These are phyloP conservation scores for Lithophane ornitopus DNA, from an alignment of 2,888 invertebrate species.

Conservation along the genomic window DNA sequence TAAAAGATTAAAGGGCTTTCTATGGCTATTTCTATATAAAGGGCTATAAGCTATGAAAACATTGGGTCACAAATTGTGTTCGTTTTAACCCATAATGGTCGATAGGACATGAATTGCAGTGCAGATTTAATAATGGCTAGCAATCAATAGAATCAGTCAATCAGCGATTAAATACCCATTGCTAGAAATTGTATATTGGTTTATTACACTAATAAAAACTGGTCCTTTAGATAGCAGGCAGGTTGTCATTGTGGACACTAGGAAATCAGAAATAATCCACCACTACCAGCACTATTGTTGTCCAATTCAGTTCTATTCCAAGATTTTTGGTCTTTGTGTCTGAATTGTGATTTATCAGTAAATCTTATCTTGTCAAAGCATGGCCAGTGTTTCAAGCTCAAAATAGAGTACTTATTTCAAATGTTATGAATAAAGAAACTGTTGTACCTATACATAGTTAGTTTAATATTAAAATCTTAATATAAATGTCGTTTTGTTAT, in stretches of 20 bases:
- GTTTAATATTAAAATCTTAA: too few species aligned
- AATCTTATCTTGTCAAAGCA: background rate
- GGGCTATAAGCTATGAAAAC: constrained; percentile 6
- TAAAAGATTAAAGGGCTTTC: background rate
- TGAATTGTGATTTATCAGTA: background rate
- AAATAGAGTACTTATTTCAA: too few species aligned
- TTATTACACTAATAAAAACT: background rate
- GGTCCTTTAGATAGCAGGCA: too few species aligned
- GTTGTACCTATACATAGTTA: background rate
- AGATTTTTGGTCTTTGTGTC: background rate
- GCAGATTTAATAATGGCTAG: background rate
- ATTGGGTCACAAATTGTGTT: background rate
- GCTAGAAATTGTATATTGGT: background rate
- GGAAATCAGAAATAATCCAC: too few species aligned
- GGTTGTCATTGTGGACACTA: background rate
- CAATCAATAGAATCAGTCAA: background rate
- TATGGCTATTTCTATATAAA: too few species aligned
- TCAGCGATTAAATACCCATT: background rate
- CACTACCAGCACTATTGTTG: too few species aligned
- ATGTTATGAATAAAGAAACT: background rate
- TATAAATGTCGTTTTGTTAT: background rate
- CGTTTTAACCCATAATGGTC: background rate
- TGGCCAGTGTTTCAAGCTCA: background rate
- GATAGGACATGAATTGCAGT: background rate
- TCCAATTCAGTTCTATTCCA: background rate